Percentiles rank a stretch among this genome's conserved stretches.
These are phyloP conservation scores for Ecliptopera silaceata DNA, from an alignment of 2,888 invertebrate species.

Conservation along the genomic window DNA sequence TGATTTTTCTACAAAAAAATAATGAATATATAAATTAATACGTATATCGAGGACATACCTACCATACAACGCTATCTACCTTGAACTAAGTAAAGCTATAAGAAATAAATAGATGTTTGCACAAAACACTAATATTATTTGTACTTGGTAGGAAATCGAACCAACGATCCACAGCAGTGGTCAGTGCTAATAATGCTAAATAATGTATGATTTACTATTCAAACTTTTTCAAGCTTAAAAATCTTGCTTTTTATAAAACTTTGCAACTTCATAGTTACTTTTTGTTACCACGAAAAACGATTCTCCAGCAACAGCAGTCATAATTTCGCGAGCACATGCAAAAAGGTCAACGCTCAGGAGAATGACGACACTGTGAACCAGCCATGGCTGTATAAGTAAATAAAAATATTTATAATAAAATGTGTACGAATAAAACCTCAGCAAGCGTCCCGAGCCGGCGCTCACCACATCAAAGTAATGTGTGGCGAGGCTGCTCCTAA, in stretches of 20 bases:
- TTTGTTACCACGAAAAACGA: not conserved
- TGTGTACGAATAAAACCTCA: conserved; percentile 13
- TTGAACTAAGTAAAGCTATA: too few relatives aligned
- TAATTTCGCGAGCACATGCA: not conserved
- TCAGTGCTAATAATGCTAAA: too few relatives aligned
- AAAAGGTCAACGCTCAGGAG: not conserved
- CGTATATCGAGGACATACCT: too few relatives aligned
- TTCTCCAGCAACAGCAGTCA: not conserved
- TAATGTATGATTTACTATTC: too few relatives aligned
- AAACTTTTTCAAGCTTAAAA: too few relatives aligned
- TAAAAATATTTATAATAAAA: conserved; percentile 18
- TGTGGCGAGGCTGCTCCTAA: conserved; percentile 7
- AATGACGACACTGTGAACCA: not conserved
- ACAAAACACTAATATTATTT: too few relatives aligned
- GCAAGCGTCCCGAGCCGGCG: conserved; percentile 8
- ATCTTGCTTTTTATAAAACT: not conserved
- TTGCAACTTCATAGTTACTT: not conserved
- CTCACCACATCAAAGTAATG: conserved; percentile 24
- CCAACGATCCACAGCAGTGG: too few relatives aligned
- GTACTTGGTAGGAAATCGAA: too few relatives aligned
- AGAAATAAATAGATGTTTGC: too few relatives aligned
- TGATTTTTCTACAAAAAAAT: too few relatives aligned
- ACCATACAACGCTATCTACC: too few relatives aligned
- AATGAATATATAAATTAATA: too few relatives aligned
- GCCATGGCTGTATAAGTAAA: conserved; percentile 1